A percentile compares a stretch with the other conserved stretches of the same genome.
phyloP scores from a whole-genome alignment of 2,888 invertebrate species.

The Epinotia ramella region DNA sequence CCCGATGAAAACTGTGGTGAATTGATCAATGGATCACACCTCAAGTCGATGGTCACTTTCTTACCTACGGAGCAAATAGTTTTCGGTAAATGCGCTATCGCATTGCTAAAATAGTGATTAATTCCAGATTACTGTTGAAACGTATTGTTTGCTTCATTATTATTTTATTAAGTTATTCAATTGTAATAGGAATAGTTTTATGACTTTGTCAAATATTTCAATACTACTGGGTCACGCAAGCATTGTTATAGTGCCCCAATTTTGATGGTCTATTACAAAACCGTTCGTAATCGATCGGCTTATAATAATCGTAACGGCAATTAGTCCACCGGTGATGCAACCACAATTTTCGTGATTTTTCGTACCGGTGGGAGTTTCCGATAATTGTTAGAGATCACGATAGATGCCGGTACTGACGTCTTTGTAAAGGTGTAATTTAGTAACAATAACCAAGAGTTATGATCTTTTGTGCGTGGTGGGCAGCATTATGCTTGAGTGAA shows the following conservation, averaged over 20 bases:
- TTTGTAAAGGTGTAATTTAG: slow-evolving; percentile 7
- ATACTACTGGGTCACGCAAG: slow-evolving; percentile 33
- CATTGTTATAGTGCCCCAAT: slow-evolving; percentile 42
- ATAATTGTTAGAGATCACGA: slow-evolving; percentile 79
- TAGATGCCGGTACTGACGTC: slow-evolving; percentile 51
- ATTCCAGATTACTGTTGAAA: too few relatives aligned
- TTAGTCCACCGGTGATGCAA: slow-evolving; percentile 74
- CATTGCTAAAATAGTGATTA: too few relatives aligned
- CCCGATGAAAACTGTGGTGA: too few relatives aligned
- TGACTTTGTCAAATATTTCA: slow-evolving; percentile 20
- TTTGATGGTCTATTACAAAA: slow-evolving; percentile 60
- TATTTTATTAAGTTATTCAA: background rate
- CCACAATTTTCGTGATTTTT: slow-evolving; percentile 73
- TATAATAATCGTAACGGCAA: slow-evolving; percentile 77
- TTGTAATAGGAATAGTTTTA: background rate
- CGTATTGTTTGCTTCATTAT: too few relatives aligned
- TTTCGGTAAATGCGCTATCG: too few relatives aligned
- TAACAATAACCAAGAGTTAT: slow-evolving; percentile 2
- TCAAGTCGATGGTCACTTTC: too few relatives aligned
- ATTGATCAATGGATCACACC: too few relatives aligned
- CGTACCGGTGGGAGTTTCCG: slow-evolving; percentile 69
- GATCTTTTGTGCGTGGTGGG: slow-evolving; percentile 9
- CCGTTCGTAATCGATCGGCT: slow-evolving; percentile 70
- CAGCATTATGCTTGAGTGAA: slow-evolving; percentile 51
- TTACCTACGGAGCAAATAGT: too few relatives aligned